Conservation (phyloP, 2,113 vertebrate species). For the Nothocercus julius region DNA sequence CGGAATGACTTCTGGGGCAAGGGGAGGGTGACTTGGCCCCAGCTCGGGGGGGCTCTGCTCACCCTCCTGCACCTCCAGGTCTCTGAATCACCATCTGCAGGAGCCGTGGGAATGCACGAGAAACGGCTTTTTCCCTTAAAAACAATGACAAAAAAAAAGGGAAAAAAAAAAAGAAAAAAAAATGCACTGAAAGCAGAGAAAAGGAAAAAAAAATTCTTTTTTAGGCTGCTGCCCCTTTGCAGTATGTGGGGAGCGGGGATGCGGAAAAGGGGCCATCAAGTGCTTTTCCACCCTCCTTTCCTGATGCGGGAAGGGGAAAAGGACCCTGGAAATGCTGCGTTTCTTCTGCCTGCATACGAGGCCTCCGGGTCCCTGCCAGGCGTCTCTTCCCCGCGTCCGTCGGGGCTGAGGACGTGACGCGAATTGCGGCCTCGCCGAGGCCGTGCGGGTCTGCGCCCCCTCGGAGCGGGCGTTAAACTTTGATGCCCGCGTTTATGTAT, state of each 20-base stretch:
- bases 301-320: no score
- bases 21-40: background rate
- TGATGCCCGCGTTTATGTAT: background rate
- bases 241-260: no score
- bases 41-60: rapidly evolving
- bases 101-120: rapidly evolving
- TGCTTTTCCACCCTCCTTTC: rapidly evolving
- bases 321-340: background rate
- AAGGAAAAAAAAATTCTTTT: background rate
- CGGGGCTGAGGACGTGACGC: rapidly evolving
- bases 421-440: background rate
- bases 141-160: background rate
- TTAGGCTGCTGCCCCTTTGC: no score
- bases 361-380: background rate
- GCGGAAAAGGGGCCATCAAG: background rate
- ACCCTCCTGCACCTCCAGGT: rapidly evolving
- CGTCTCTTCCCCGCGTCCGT: rapidly evolving
- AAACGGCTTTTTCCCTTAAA: no score
- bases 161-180: background rate
- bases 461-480: rapidly evolving
- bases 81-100: background rate
- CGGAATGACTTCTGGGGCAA: no score
- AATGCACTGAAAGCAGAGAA: background rate
- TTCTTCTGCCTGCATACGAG: background rate
- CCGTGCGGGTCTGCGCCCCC: rapidly evolving